Evolutionary conservation across 1,140 invertebrate genomes (phyloP), one percentile per base, ranked within the genome.

Genomic region (Drosophila kikkawai): DNA sequence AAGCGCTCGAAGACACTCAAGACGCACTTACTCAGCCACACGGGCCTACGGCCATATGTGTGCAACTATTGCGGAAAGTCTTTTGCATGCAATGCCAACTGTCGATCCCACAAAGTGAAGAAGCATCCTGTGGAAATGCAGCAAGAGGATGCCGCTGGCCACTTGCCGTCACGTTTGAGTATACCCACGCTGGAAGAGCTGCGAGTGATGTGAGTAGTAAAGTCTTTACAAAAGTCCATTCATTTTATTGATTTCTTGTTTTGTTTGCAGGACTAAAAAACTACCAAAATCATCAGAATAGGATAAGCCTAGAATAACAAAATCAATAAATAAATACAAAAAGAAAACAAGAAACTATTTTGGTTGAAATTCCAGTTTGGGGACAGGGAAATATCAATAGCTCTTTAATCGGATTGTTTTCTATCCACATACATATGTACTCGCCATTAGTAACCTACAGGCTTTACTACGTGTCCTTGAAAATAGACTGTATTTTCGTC

Each of bases 21-120:
- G 81, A 93, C 92, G 44, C 93, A 93, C 60, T 55, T 93, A 41
- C 92, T 93, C 4, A 75, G 93, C 11, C 93, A 94, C 58, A 93
- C 93, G 0, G 94, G 94, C 0, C 58, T 93, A 39, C 75, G 93
- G 8, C 93, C 93, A 0, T 94, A 94, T 58, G 78, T 88, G 1
- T 94, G 94, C 68, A 91, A 91, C 32, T 94, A 93, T 74, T 94
- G 94, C 53, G 85, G 91, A 1, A 91, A 93, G 61, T 92, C 93
- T 0, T 94, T 94, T 75, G 93, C 93, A 9, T 94, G 94, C 69
- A 93, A 93, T 41, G 92, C 93, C 7, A 94, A 94, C 69, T 94
- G 93, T 77, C 86, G 94, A 11, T 91, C 93, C 15, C 94, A 94
- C 67, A 94, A 94, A 68, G 69, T 91, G 11, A 92, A 93, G 15